Evolutionary conservation across 2,888 invertebrate genomes (phyloP).

Genomic region (Papilio elwesi): DNA sequence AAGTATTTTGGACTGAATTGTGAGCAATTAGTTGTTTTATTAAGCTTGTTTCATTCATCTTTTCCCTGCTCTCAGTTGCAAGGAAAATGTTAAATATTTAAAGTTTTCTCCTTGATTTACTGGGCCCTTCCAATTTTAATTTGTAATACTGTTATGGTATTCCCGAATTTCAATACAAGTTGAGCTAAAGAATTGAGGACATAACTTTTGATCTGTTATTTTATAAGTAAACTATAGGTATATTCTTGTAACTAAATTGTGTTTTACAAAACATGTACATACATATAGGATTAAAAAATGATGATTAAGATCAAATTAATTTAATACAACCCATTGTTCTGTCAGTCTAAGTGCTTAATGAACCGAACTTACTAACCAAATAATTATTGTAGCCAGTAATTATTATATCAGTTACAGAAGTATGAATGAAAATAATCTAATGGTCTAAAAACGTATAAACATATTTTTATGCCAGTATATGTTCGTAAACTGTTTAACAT

Average conservation of each 20-base stretch:
- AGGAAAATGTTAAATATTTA: conserved; percentile 2
- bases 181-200: neutral
- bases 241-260: too few species aligned
- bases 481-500: neutral
- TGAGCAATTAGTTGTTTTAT: neutral
- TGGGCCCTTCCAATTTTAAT: neutral
- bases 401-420: neutral
- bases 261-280: too few species aligned
- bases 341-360: neutral
- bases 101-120: neutral
- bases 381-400: neutral
- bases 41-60: neutral
- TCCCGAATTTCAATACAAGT: neutral
- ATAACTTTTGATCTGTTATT: neutral
- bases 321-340: neutral
- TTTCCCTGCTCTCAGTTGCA: neutral
- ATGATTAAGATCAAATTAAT: neutral
- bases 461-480: neutral
- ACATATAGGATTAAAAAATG: neutral
- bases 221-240: too few species aligned
- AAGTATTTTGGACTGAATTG: neutral
- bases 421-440: neutral
- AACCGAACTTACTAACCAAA: neutral
- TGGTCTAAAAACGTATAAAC: neutral
- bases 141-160: neutral